phyloP scores from a whole-genome alignment of 2,888 invertebrate species.

The Drosophila monieri region DNA sequence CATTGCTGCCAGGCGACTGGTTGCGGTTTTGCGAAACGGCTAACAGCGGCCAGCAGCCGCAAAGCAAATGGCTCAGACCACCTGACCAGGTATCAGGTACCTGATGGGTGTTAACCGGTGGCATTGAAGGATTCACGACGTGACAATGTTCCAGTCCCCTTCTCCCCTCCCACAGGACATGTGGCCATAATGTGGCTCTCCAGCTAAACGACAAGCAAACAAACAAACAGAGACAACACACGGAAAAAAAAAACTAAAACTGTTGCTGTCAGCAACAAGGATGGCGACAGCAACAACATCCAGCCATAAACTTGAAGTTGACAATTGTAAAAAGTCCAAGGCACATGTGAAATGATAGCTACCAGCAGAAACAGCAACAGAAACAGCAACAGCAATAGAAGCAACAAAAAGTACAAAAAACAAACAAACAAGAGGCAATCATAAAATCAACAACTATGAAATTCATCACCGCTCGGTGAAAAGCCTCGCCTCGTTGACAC shows the following conservation, averaged over 20 bases:
- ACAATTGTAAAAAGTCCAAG: conserved; percentile 63
- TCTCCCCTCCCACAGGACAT: conserved; percentile 61
- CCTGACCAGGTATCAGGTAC: conserved; percentile 57
- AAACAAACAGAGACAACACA: conserved; percentile 26
- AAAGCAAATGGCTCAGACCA: conserved; percentile 75
- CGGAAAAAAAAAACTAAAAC: conserved; percentile 65
- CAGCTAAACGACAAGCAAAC: conserved; percentile 50
- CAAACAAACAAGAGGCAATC: conserved; percentile 62
- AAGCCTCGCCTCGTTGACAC: conserved; percentile 67
- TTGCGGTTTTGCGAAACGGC: conserved; percentile 52
- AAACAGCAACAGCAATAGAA: conserved; percentile 38
- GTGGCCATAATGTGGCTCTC: conserved; percentile 71
- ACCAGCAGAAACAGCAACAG: conserved; percentile 56
- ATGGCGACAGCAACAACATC: conserved; percentile 54
- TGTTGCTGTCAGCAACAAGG: conserved; percentile 66
- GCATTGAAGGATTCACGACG: conserved; percentile 84
- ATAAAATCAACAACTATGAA: conserved; percentile 83
- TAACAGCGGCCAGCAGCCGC: conserved; percentile 51
- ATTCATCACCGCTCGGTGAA: conserved; percentile 77
- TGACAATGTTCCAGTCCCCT: conserved; percentile 72
- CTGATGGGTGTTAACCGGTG: conserved; percentile 43
- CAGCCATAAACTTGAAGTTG: conserved; percentile 74
- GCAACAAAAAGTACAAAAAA: conserved; percentile 50
- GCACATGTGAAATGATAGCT: conserved; percentile 54
- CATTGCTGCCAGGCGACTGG: conserved; percentile 17